Evolutionary conservation across 2,113 vertebrate species (phyloP).

Genomic region (Dipodomys spectabilis): DNA sequence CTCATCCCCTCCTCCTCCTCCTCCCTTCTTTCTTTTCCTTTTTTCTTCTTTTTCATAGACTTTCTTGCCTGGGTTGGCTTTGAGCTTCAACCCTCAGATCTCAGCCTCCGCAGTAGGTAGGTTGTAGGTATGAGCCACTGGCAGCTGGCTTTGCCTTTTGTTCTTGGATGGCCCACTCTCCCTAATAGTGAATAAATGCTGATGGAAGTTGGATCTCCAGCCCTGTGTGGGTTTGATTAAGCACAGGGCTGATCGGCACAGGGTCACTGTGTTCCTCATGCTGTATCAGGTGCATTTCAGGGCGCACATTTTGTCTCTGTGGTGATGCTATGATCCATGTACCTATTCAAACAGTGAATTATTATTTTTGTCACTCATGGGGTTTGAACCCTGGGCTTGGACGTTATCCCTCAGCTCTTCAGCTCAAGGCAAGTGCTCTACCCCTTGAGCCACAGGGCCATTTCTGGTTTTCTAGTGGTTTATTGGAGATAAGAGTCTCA

Average conservation of each 20-base stretch:
- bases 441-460: too few relatives aligned
- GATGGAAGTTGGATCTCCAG: background rate
- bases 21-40: background rate
- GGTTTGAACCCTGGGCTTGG: too few relatives aligned
- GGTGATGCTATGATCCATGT: background rate
- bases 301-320: background rate
- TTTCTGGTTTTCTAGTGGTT: too few relatives aligned
- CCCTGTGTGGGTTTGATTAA: background rate
- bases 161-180: background rate
- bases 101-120: too few relatives aligned
- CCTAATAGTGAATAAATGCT: background rate
- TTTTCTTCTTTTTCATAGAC: conserved; percentile 7
- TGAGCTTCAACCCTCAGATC: too few relatives aligned
- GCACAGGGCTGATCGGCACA: background rate
- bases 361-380: too few relatives aligned
- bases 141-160: background rate
- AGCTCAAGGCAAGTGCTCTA: too few relatives aligned
- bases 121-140: too few relatives aligned
- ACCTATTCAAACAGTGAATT: background rate
- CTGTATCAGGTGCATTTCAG: background rate
- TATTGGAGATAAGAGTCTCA: too few relatives aligned
- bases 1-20: too few relatives aligned
- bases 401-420: too few relatives aligned
- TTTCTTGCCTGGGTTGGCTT: background rate
- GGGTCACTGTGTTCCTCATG: background rate